Conservation (phyloP, 2,797 vertebrate genomes). For the Hirundo rustica region DNA sequence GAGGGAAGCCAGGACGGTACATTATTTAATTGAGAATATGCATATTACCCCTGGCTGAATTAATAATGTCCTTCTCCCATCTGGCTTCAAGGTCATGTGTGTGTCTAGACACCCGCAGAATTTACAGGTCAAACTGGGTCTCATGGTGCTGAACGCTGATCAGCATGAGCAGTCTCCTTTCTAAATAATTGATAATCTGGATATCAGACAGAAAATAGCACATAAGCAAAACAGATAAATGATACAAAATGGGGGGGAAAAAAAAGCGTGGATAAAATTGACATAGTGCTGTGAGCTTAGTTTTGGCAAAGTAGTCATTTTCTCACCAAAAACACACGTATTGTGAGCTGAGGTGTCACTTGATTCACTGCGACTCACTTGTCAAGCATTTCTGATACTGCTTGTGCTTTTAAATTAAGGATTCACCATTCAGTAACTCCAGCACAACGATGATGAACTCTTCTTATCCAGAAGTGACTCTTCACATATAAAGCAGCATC, state of each 20-base stretch:
- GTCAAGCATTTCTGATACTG: background rate
- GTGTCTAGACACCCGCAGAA: background rate
- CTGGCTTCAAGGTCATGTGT: background rate
- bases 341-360: background rate
- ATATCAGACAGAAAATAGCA: background rate
- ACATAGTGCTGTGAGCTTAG: background rate
- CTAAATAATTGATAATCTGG: background rate
- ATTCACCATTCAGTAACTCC: background rate
- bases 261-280: background rate
- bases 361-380: background rate
- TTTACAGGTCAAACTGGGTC: background rate
- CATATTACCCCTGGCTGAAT: background rate
- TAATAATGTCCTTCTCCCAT: background rate
- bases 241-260: background rate
- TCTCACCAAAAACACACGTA: rapidly evolving
- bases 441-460: background rate
- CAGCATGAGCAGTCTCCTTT: background rate
- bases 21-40: background rate
- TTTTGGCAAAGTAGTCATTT: background rate
- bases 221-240: background rate
- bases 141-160: background rate
- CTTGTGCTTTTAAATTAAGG: background rate
- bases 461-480: background rate
- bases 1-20: background rate
- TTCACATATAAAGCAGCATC: background rate